Evolutionary conservation across 2,888 invertebrate species (phyloP), one percentile per base, ranked within the genome.

Genomic region (Brenthis hecate): DNA sequence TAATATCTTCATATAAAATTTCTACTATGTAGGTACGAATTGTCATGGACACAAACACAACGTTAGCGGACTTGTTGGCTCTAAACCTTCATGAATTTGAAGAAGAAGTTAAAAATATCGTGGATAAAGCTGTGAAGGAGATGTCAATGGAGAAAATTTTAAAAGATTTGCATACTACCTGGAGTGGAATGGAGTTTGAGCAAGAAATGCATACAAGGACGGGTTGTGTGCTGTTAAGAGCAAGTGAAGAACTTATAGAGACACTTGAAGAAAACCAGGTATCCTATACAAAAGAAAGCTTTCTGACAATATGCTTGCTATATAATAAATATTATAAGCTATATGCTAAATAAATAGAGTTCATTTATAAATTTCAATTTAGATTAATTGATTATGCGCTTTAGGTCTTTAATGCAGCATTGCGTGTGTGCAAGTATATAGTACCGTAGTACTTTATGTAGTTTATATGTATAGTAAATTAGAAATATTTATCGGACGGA

Each of bases 81-180:
- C 89, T 99, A 60, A 98, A 98, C 88, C 94, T 99, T 13, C 99
- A 99, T 86, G 98, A 98, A 87, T 99, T 98, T 86, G 99, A 99
- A 87, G 99, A 99, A 85, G 99, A 99, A 87, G 99, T 98, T 0
- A 97, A 98, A 82, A 98, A 98, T 85, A 99, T 99, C 78, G 99
- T 99, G 11, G 99, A 99, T 86, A 99, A 99, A 91, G 98, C 99
- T 0, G 98, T 98, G 0, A 99, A 99, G 89, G 99, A 99, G 93
- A 98, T 98, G 97, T 97, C 98, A 2, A 99, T 99, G 98, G 99
- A 99, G 87, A 99, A 98, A 85, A 96, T 97, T 66, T 93, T 99
- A 62, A 95, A 97, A 75, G 99, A 99, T 80, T 89, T 99, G 69
- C 96, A 98, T 80, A 94, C 95, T 5, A 99, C 98, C 0, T 99